Base-by-base conservation (phyloP, 1,140 invertebrate species). In the Xylocopa sonorina region DNA sequence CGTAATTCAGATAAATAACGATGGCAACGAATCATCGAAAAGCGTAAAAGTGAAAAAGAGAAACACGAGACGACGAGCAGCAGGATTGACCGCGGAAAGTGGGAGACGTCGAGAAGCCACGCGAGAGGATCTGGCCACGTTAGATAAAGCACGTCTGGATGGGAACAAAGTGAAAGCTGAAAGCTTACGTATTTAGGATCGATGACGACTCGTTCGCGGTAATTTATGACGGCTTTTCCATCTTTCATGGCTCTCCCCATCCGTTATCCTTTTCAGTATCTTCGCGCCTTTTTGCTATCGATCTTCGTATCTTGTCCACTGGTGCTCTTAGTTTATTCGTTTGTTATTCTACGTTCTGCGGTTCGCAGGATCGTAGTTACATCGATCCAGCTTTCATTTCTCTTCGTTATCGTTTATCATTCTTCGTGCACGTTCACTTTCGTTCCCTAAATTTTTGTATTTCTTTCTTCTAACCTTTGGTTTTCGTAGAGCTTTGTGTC, bases 181-280 rank as follows among this genome's bases (percentile, higher is more conserved):
- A 85, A 87, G 80, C 32, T 83, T 77, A 64, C 64, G 83, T 85
- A 86, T 89, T 88, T 88, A 87, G 82, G 80, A 88, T 88, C 81
- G 85, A 88, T 81, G 63, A 63, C 50, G 78, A 55, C 32, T 68
- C 64, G 75, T 68, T 86, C 73, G 64, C 81, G 73, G 84, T 88
- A 89, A 90, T 91, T 90, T 89, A 89, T 90, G 84, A 86, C 62
- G 16, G 76, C 60, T 34, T 72, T 41, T 80, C 46, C 27, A 60
- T 34, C 64, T 48, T 63, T 4, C 29, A 16, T 78, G 32, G 32
- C 16, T 72, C 41, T 41, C 78, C 41, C 50, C 55, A 50, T 80
- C 71, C 57, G 50, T 62, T 71, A 46, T 69, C 69, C 55, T 53
- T 82, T 85, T 74, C 85, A 85, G 74, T 76, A 75, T 68, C 72